Evolutionary conservation across 2,113 vertebrate genomes (phyloP).

Genomic region (Macrotis lagotis): DNA sequence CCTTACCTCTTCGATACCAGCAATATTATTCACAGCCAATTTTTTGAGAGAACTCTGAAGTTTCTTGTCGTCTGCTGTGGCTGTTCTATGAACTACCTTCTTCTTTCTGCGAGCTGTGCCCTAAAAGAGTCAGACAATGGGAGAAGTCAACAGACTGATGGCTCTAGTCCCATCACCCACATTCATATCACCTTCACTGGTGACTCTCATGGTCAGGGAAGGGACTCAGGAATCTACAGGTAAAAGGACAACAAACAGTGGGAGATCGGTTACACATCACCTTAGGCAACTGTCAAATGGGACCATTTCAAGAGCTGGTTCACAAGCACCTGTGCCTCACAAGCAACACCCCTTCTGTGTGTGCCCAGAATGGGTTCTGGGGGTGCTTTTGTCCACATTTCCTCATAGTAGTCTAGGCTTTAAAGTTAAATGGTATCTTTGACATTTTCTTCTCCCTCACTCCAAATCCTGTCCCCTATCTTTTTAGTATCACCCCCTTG

Average conservation of each 20-base stretch:
- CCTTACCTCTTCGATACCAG: conserved; percentile 97
- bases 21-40: conserved; percentile 98
- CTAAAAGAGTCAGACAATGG: conserved; percentile 78
- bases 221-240: conserved; percentile 5
- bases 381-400: too few relatives aligned
- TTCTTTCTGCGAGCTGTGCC: conserved; percentile 99
- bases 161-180: conserved; percentile 10
- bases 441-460: too few relatives aligned
- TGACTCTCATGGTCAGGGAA: conserved; percentile 22
- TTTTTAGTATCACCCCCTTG: too few relatives aligned
- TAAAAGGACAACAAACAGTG: neutral
- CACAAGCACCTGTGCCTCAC: conserved; percentile 37
- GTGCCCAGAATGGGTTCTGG: too few relatives aligned
- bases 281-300: conserved; percentile 26
- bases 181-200: conserved; percentile 19
- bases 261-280: conserved; percentile 31
- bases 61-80: conserved; percentile 99
- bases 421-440: too few relatives aligned
- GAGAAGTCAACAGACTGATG: conserved; percentile 48
- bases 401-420: too few relatives aligned
- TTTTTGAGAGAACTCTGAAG: conserved; percentile 99
- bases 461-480: too few relatives aligned
- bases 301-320: conserved; percentile 42
- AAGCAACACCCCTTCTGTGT: too few relatives aligned
- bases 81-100: conserved; percentile 99